phyloP scores from a whole-genome alignment of 2,113 vertebrate species.

The Dinomys branickii region DNA sequence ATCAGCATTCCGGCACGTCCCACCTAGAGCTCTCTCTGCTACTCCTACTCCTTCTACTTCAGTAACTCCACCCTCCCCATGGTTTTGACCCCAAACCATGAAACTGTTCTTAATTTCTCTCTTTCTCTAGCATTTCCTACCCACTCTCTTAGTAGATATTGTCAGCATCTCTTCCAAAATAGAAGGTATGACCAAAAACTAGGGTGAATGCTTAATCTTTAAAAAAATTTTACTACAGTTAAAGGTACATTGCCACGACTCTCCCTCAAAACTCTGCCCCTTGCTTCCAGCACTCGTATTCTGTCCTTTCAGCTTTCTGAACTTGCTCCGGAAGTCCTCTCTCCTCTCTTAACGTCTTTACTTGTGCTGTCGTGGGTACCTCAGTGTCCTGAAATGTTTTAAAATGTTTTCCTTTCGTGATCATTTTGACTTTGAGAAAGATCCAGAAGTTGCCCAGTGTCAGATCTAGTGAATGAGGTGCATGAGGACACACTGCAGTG shows the following conservation, averaged over 20 bases:
- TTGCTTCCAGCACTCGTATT: not conserved
- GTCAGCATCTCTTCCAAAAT: not conserved
- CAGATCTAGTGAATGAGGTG: not conserved
- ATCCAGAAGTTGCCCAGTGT: not conserved
- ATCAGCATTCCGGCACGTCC: not conserved
- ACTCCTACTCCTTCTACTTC: not conserved
- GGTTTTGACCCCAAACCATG: not conserved
- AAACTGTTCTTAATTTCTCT: not conserved
- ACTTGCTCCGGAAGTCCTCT: not conserved
- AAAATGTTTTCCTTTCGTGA: not conserved
- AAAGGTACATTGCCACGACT: not conserved
- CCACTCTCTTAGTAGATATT: not conserved
- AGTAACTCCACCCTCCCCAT: accelerated
- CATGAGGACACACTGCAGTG: not conserved
- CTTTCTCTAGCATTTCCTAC: not conserved
- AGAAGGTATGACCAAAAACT: not conserved
- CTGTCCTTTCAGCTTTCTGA: not conserved
- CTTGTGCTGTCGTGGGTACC: not conserved
- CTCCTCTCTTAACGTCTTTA: not conserved
- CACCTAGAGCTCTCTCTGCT: not conserved
- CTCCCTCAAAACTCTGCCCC: not conserved
- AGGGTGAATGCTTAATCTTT: not conserved
- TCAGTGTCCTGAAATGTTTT: not conserved
- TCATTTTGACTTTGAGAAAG: not conserved
- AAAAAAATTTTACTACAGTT: not conserved